These are phyloP conservation scores for Hypsopygia costalis DNA, from an alignment of 2,888 invertebrate species.

Conservation along the genomic window DNA sequence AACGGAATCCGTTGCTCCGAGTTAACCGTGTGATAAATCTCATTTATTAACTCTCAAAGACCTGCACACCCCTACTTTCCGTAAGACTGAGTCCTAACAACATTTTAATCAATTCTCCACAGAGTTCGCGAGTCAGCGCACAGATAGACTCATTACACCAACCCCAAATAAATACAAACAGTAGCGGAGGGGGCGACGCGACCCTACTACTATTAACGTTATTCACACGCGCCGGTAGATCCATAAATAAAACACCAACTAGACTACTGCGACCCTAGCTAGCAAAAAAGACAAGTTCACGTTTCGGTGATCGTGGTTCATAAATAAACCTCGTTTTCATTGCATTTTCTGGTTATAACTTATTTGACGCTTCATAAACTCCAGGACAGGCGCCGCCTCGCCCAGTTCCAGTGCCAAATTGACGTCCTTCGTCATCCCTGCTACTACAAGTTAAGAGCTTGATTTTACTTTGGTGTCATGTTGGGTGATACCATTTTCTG, in stretches of 20 bases:
- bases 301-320: constrained; percentile 66
- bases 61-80: constrained; percentile 60
- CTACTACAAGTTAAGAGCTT: constrained; percentile 55
- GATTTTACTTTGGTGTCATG: constrained; percentile 47
- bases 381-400: constrained; percentile 43
- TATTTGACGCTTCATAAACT: constrained; percentile 76
- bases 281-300: constrained; percentile 68
- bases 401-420: constrained; percentile 65
- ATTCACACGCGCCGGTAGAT: constrained; percentile 76
- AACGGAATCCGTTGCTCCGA: constrained; percentile 5
- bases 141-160: constrained; percentile 76
- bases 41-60: constrained; percentile 58
- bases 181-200: constrained; percentile 72
- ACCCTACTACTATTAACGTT: constrained; percentile 76
- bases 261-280: constrained; percentile 51
- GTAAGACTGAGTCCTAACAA: constrained; percentile 72
- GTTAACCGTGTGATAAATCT: constrained; percentile 38
- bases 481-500: constrained; percentile 60
- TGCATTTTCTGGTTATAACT: constrained; percentile 78
- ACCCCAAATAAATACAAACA: constrained; percentile 80
- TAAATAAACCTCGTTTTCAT: constrained; percentile 75
- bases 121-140: constrained; percentile 78
- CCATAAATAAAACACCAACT: constrained; percentile 71
- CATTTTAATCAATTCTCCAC: constrained; percentile 79
- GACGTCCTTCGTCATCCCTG: constrained; percentile 57